Evolutionary conservation across 2,113 vertebrate species (phyloP).

Genomic region (Rhagologus leucostigma): DNA sequence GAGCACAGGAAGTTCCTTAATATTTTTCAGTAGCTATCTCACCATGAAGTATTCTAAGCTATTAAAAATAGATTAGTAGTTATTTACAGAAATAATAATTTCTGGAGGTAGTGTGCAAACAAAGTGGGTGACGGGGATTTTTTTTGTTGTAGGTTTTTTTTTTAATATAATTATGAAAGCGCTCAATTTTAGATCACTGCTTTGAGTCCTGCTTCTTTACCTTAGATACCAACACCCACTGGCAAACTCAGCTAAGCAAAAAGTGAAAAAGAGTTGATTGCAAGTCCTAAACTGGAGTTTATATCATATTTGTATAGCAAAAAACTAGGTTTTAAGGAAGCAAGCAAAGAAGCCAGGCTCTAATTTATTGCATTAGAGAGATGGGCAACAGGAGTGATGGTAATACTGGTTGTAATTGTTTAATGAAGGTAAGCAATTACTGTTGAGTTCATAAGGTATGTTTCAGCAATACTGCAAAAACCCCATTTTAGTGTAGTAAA

Average conservation of each 20-base stretch:
- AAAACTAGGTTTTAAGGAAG: background rate
- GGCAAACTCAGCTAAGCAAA: background rate
- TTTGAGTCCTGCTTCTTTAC: background rate
- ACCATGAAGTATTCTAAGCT: background rate
- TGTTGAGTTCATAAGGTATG: background rate
- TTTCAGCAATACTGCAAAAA: slow-evolving; percentile 6
- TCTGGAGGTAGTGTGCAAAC: background rate
- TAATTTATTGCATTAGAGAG: background rate
- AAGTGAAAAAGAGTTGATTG: background rate
- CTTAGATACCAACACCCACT: background rate
- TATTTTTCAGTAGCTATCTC: background rate
- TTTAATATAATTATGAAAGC: background rate
- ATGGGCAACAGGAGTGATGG: background rate
- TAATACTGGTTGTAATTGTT: slow-evolving; percentile 20
- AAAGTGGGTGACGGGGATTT: background rate
- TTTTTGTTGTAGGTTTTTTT: background rate
- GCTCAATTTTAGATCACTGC: background rate
- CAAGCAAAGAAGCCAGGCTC: background rate
- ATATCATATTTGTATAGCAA: background rate
- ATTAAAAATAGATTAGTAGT: background rate
- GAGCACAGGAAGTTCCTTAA: background rate
- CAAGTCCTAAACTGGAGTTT: background rate
- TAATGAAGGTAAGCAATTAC: slow-evolving; percentile 42
- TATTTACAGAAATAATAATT: slow-evolving; percentile 6
- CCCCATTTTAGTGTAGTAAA: background rate